Base-by-base conservation (phyloP, 1,140 invertebrate genomes). In the Pseudomyrmex pallidus region DNA sequence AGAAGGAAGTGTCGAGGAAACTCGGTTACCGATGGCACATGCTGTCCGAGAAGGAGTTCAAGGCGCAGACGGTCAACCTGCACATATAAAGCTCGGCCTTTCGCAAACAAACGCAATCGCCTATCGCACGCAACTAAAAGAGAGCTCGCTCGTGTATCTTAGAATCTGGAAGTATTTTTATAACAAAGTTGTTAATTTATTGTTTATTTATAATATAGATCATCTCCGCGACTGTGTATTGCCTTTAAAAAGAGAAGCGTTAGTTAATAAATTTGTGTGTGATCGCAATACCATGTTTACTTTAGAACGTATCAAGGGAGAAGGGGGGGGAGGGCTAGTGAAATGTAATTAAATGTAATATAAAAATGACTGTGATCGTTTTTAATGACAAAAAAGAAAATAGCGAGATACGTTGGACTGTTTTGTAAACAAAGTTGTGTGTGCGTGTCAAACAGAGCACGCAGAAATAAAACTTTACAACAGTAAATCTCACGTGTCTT, bases 11-110 rank as follows among this genome's bases (percentile, higher is more conserved):
- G 22, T 96, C 96, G 0, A 95, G 94, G 90, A 95, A 96, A 61
- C 91, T 98, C 15, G 96, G 96, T 1, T 95, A 95, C 68, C 92
- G 94, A 70, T 98, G 97, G 97, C 93, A 93, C n/a, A 96, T 97
- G 93, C 87, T 98, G 13, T 95, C 95, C 13, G 97, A 98, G 92
- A 95, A 95, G 85, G 95, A 97, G 87, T 98, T 97, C 90, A 96
- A 95, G 76, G 85, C 86, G 85, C 91, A 94, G 90, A 83, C 25
- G 3, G 64, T 94, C 15, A 86, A 90, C 73, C 85, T 94, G 48
- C 91, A 94, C 48, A 64, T 91, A 77, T 92, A 84, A 82, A 35
- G 5, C 35, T 22, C 12, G 20, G 12, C 35, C 35, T 56, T 15
- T 66, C 35, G 35, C 5, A 35, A 35, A 35, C 35, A 20, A 12